A percentile compares a stretch with the other conserved stretches of the same genome.
These are phyloP conservation scores for Plecturocebus donacophilus DNA, from an alignment of 2,113 vertebrate genomes.

Conservation along the genomic window DNA sequence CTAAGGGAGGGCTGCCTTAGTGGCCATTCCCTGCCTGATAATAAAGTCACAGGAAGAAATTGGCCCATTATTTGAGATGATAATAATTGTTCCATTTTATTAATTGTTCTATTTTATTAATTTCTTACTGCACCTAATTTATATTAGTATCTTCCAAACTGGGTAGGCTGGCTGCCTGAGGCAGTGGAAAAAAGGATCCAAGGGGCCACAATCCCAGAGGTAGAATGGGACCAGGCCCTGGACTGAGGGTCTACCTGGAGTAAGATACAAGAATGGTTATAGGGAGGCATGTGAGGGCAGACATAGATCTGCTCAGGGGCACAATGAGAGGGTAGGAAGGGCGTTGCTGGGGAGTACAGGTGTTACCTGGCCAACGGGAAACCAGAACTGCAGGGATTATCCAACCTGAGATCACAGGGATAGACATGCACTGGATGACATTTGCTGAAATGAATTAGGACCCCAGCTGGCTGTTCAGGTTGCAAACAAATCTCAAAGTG, in stretches of 20 bases:
- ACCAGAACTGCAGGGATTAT: conserved; percentile 43
- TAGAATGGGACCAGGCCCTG: background rate
- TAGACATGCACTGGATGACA: background rate
- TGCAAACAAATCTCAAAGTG: conserved; percentile 50
- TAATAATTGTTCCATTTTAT: no score
- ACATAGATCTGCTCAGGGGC: background rate
- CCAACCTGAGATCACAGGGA: conserved; percentile 43
- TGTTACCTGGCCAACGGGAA: conserved; percentile 53
- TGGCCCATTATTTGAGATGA: background rate
- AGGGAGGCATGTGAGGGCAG: background rate
- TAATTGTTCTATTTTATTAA: no score
- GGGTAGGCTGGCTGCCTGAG: background rate
- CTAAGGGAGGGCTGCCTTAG: background rate
- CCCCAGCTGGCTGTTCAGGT: conserved; percentile 42
- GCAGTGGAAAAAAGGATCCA: background rate
- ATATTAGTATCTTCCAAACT: background rate
- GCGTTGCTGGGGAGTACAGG: background rate
- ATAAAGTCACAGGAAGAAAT: background rate
- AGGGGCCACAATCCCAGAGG: background rate
- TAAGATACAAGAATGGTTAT: no score
- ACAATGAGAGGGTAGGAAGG: background rate
- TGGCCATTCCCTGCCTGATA: background rate
- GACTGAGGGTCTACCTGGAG: no score
- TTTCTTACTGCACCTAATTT: no score
- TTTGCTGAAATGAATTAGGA: conserved; percentile 64